Percentiles rank a stretch among this genome's conserved stretches.
These are phyloP conservation scores for Lerema accius DNA, from an alignment of 1,140 invertebrate genomes.

Conservation along the genomic window DNA sequence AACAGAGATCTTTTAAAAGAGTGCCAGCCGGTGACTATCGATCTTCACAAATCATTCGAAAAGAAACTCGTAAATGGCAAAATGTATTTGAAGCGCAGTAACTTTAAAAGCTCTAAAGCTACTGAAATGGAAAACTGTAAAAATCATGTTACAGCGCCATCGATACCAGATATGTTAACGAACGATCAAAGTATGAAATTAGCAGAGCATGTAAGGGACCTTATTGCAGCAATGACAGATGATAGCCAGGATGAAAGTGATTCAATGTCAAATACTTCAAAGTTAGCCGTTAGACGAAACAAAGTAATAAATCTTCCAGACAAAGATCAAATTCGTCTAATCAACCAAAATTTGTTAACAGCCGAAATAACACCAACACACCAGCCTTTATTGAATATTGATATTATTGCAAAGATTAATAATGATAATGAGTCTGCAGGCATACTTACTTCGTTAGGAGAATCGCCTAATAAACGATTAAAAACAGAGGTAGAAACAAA, in stretches of 20 bases:
- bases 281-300: slow-evolving; percentile 41
- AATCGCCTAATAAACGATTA: neutral
- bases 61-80: slow-evolving; percentile 54
- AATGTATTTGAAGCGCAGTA: slow-evolving; percentile 46
- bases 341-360: slow-evolving; percentile 56
- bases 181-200: neutral
- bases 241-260: neutral
- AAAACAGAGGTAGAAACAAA: slow-evolving; percentile 5
- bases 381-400: slow-evolving; percentile 1
- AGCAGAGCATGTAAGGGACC: neutral
- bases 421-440: neutral
- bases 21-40: slow-evolving; percentile 66
- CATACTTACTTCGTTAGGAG: neutral
- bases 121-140: neutral
- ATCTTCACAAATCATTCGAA: slow-evolving; percentile 66
- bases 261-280: neutral
- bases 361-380: slow-evolving; percentile 53
- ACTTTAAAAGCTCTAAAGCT: slow-evolving; percentile 1
- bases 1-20: slow-evolving; percentile 56
- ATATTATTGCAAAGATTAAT: neutral
- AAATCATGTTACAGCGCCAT: neutral
- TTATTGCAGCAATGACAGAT: neutral
- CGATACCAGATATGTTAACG: neutral
- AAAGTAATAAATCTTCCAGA: slow-evolving; percentile 58
- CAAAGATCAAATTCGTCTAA: slow-evolving; percentile 48